A percentile compares a stretch with the other conserved stretches of the same genome.
These are phyloP conservation scores for Pelobates fuscus DNA, from an alignment of 2,113 vertebrate species.

Conservation along the genomic window DNA sequence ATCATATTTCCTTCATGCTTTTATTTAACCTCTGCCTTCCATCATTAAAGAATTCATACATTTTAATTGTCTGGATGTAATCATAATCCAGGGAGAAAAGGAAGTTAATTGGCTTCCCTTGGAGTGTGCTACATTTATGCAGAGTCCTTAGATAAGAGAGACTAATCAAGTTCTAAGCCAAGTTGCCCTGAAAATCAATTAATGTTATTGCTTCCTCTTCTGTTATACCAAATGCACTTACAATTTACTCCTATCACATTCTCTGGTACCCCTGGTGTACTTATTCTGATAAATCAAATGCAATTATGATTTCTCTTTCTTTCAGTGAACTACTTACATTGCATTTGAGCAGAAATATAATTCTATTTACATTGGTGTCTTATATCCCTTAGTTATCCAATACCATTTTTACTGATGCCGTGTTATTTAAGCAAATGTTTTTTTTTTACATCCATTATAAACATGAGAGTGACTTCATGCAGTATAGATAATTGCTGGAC, in stretches of 20 bases:
- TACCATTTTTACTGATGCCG: constrained; percentile 10
- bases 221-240: constrained; percentile 45
- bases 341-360: constrained; percentile 10
- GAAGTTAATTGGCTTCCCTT: constrained; percentile 48
- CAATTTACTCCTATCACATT: constrained; percentile 32
- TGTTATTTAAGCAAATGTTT: neutral
- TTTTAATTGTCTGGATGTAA: constrained; percentile 47
- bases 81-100: constrained; percentile 44
- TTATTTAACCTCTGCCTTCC: constrained; percentile 46
- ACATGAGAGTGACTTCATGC: no score
- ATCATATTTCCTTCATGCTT: constrained; percentile 37
- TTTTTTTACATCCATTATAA: no score
- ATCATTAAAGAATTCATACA: constrained; percentile 37
- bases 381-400: neutral
- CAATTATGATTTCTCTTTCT: constrained; percentile 25
- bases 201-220: constrained; percentile 43
- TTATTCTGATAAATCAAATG: constrained; percentile 33
- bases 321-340: constrained; percentile 15
- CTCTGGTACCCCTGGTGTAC: constrained; percentile 34
- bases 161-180: constrained; percentile 41
- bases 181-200: constrained; percentile 48
- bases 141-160: constrained; percentile 41
- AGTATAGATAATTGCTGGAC: neutral
- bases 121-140: constrained; percentile 43
- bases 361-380: constrained; percentile 8